These are phyloP conservation scores for Sebastes matsubarae DNA, from an alignment of 2,797 vertebrate species.

Conservation along the genomic window DNA sequence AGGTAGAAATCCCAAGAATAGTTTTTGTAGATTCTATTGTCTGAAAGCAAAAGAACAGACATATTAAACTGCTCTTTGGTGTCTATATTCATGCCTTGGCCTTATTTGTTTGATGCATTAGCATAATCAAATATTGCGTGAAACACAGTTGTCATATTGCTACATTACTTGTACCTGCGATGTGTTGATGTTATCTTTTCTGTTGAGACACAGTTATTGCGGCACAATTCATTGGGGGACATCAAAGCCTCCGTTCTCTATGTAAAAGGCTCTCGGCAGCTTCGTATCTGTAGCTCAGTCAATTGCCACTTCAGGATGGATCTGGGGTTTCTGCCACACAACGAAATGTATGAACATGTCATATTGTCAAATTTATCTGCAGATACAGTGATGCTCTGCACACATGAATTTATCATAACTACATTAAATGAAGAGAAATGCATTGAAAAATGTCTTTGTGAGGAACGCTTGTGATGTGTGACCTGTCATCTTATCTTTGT, in stretches of 20 bases:
- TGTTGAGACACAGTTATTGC: slow-evolving; percentile 61
- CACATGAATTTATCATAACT: slow-evolving; percentile 49
- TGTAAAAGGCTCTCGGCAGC: slow-evolving; percentile 65
- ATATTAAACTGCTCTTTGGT: slow-evolving; percentile 40
- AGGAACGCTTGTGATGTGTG: slow-evolving; percentile 21
- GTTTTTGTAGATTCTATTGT: slow-evolving; percentile 4
- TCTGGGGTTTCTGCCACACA: slow-evolving; percentile 56
- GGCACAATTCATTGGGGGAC: slow-evolving; percentile 60
- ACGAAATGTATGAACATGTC: slow-evolving; percentile 56
- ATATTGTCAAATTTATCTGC: slow-evolving; percentile 63
- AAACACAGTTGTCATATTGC: slow-evolving; percentile 48
- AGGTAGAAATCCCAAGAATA: slow-evolving; percentile 14
- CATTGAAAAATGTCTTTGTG: slow-evolving; percentile 30
- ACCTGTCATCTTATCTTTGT: slow-evolving; percentile 17
- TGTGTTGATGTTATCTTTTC: slow-evolving; percentile 63
- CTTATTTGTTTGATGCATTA: slow-evolving; percentile 56
- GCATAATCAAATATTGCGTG: slow-evolving; percentile 64
- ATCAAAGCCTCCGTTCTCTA: slow-evolving; percentile 64
- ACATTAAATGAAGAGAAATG: slow-evolving; percentile 41
- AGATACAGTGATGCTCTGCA: slow-evolving; percentile 23
- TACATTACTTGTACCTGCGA: slow-evolving; percentile 57
- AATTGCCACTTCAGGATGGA: slow-evolving; percentile 64
- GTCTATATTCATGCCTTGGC: slow-evolving; percentile 25
- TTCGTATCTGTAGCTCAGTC: slow-evolving; percentile 56
- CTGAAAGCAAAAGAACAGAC: slow-evolving; percentile 29